A percentile compares a stretch with the other conserved stretches of the same genome.
These are phyloP conservation scores for Agonum fuliginosum DNA, from an alignment of 2,888 invertebrate species.

Conservation along the genomic window DNA sequence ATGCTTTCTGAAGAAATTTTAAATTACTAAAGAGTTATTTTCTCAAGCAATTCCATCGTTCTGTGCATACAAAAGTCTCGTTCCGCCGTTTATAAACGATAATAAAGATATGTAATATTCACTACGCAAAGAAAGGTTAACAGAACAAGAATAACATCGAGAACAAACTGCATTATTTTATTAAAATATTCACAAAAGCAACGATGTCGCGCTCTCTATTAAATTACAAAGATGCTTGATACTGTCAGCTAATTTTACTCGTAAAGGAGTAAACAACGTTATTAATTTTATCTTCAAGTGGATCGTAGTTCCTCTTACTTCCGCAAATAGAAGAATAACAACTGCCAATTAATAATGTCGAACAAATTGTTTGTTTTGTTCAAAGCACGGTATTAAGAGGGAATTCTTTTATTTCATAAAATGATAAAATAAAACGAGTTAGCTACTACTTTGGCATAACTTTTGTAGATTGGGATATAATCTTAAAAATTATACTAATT, in stretches of 20 bases:
- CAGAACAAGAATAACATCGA: slow-evolving; percentile 6
- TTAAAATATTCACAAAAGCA: slow-evolving; percentile 30
- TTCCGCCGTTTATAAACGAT: not conserved
- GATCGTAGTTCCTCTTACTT: slow-evolving; percentile 16
- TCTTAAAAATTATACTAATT: too few species aligned
- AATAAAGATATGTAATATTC: slow-evolving; percentile 2
- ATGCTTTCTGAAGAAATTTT: not conserved
- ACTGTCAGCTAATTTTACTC: slow-evolving; percentile 9
- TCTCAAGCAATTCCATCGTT: not conserved
- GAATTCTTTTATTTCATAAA: not conserved
- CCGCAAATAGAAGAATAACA: slow-evolving; percentile 22
- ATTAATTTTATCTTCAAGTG: slow-evolving; percentile 38
- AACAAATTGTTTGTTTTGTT: slow-evolving; percentile 35
- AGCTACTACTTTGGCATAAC: too few species aligned
- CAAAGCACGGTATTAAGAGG: slow-evolving; percentile 1
- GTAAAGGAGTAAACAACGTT: slow-evolving; percentile 28
- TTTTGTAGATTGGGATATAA: too few species aligned
- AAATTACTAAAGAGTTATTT: not conserved
- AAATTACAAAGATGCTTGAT: slow-evolving; percentile 28
- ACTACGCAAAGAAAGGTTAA: slow-evolving; percentile 1
- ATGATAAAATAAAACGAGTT: too few species aligned
- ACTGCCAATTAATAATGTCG: slow-evolving; percentile 26
- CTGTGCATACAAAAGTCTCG: not conserved
- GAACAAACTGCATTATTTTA: slow-evolving; percentile 20
- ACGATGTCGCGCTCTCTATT: slow-evolving; percentile 3